Conservation (phyloP, 2,113 vertebrate genomes). For the Corapipo altera region DNA sequence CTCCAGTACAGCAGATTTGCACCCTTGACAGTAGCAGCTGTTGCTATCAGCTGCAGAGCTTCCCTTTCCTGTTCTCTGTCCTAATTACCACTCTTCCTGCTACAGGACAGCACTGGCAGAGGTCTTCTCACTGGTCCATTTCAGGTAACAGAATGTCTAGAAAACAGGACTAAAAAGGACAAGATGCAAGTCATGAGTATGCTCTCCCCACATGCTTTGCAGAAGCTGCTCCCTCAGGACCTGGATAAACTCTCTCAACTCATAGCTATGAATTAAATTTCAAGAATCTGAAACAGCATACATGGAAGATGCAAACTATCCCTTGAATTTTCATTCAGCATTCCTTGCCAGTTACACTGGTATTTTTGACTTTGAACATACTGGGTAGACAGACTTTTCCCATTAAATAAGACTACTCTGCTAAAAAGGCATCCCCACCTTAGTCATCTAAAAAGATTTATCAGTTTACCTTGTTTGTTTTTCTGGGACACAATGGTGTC, state of each 20-base stretch:
- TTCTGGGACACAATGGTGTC: not conserved
- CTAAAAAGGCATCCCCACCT: not conserved
- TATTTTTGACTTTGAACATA: not conserved
- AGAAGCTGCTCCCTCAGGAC: not conserved
- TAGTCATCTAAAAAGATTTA: not conserved
- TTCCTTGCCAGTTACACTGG: not conserved
- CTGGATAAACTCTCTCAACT: conserved; percentile 21
- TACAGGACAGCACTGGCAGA: not conserved
- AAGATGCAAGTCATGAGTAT: not conserved
- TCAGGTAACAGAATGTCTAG: not conserved
- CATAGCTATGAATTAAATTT: conserved; percentile 22
- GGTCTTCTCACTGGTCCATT: not conserved
- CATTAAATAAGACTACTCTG: not conserved
- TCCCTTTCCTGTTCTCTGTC: not conserved
- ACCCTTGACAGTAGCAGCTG: not conserved
- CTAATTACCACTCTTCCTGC: not conserved
- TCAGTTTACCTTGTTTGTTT: not conserved
- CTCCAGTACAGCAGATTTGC: not conserved
- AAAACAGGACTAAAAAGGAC: conserved; percentile 32
- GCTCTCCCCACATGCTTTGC: not conserved
- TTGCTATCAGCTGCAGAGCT: not conserved
- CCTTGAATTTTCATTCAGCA: not conserved
- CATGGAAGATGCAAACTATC: conserved; percentile 21
- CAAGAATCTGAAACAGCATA: conserved; percentile 38
- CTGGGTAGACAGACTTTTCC: not conserved